Base-by-base conservation (phyloP, 2,797 vertebrate genomes). In the Limnodromus scolopaceus region DNA sequence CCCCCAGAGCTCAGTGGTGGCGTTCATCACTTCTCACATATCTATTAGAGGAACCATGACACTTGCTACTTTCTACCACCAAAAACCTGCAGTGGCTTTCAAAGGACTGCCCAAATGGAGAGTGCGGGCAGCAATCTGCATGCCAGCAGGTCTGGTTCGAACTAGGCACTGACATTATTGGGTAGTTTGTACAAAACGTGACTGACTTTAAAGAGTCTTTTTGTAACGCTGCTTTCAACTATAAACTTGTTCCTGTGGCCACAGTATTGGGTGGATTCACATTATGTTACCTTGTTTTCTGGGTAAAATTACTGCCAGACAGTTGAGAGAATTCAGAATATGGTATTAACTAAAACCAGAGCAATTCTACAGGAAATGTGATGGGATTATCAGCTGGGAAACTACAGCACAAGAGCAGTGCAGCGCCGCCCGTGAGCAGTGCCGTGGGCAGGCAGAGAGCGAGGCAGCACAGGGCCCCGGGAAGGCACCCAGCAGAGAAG, bases 381-480 rank as follows among this genome's bases (percentile, higher is more conserved):
- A 24, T 1, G 64, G 36, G 32, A 43, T 84, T 4, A 34, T 16
- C n/a, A 22, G 48, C 3, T 0, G 3, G 12, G 4, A 8, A 54
- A n/a, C 0, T 22, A 5, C n/a, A 64, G 48, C 36, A 12, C 53
- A 13, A 1, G 3, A 13, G 36, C 71, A 8, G 55, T 3, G 72
- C 39, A 20, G 45, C 1, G 1, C 51, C 2, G 7, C 4, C 4
- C 15, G 5, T 0, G 8, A 1, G 5, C 16, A 25, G 48, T n/a
- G 3, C 23, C 24, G 2, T 1, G 3, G 72, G 54, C 58, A 17
- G 1, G 2, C 19, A 1, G 9, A 1, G 11, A 0, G 4, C 2
- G 3, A 5, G 1, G 5, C 55, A 24, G 80, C 91, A 6, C 24
- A 1, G 5, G 8, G 20, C 16, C 69, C 16, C 57, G 3, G 46